Percentiles rank a stretch among this genome's conserved stretches.
Evolutionary conservation across 2,888 invertebrate species (phyloP).

Genomic region (Theodoxus fluviatilis): DNA sequence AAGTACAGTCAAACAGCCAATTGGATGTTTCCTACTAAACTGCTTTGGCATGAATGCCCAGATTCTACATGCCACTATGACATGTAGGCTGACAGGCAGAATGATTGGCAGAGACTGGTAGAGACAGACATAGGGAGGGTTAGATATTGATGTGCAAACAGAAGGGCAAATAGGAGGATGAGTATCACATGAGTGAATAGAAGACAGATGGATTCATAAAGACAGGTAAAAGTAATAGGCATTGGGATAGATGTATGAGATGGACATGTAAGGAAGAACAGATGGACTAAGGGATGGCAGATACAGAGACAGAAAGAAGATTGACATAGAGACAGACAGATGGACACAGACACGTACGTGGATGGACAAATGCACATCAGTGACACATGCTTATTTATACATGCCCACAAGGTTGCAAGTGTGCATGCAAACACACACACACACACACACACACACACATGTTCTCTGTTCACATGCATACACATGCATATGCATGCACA

Average conservation of each 20-base stretch:
- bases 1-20: no score
- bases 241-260: no score
- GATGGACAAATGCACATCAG: neutral
- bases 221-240: neutral
- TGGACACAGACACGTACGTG: neutral
- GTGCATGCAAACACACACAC: slow-evolving; percentile 1
- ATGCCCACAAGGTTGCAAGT: no score
- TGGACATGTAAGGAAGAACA: neutral
- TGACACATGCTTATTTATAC: neutral
- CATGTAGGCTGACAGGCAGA: no score
- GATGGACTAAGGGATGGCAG: neutral
- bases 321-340: neutral
- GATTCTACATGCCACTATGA: no score
- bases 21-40: no score
- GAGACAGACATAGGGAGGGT: neutral
- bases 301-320: neutral
- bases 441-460: slow-evolving; percentile 4
- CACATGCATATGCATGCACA: slow-evolving; percentile 1
- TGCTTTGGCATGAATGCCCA: no score
- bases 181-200: neutral
- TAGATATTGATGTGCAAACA: neutral
- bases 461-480: neutral
- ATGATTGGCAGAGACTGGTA: neutral
- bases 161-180: neutral
- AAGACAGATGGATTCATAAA: neutral